phyloP scores from a whole-genome alignment of 2,113 vertebrate genomes.

The Entelurus aequoreus region DNA sequence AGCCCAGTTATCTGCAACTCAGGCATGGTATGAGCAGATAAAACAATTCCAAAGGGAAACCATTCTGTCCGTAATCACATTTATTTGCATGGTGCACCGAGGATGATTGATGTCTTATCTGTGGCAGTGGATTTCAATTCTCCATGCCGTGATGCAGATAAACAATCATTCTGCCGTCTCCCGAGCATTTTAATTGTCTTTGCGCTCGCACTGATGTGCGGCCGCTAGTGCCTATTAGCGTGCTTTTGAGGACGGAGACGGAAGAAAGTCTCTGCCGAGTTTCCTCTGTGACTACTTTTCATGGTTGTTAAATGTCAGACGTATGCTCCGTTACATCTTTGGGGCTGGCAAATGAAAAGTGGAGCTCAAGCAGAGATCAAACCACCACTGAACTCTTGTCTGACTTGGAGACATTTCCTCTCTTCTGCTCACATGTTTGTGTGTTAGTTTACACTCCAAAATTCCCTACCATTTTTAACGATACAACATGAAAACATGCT shows the following conservation, averaged over 20 bases:
- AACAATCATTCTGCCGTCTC: constrained; percentile 65
- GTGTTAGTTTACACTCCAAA: constrained; percentile 25
- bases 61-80: constrained; percentile 75
- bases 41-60: constrained; percentile 76
- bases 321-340: constrained; percentile 52
- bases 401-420: constrained; percentile 48
- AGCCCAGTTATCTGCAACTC: constrained; percentile 57
- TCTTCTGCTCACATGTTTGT: constrained; percentile 1
- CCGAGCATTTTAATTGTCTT: constrained; percentile 64
- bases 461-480: constrained; percentile 14
- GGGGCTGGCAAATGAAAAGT: constrained; percentile 53
- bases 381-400: constrained; percentile 40
- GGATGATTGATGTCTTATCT: constrained; percentile 76
- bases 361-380: constrained; percentile 67
- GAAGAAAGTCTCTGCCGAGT: constrained; percentile 37
- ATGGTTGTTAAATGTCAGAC: constrained; percentile 64
- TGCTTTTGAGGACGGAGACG: constrained; percentile 41
- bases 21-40: constrained; percentile 67
- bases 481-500: neutral
- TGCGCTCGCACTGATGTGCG: neutral
- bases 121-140: constrained; percentile 68
- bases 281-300: constrained; percentile 48
- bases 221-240: constrained; percentile 15
- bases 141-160: constrained; percentile 63
- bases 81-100: constrained; percentile 71